Percentiles rank a stretch among this genome's conserved stretches.
phyloP scores from a whole-genome alignment of 1,140 invertebrate genomes.

The Holotrichia oblita region DNA sequence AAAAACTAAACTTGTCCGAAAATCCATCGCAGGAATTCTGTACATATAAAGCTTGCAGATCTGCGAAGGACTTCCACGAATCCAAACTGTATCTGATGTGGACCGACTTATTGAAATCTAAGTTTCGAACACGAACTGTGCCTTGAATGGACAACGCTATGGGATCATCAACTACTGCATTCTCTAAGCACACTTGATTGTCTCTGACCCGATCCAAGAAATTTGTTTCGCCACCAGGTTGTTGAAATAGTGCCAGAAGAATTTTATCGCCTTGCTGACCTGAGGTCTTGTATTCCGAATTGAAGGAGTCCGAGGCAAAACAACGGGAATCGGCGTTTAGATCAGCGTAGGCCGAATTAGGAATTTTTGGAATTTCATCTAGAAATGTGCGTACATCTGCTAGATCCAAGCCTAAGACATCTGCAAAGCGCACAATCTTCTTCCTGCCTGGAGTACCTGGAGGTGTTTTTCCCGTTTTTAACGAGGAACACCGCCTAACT shows the following conservation, averaged over 20 bases:
- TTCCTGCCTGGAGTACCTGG: conserved; percentile 88
- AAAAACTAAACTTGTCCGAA: conserved; percentile 88
- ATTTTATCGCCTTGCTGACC: conserved; percentile 62
- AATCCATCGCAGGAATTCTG: conserved; percentile 91
- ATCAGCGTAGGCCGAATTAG: conserved; percentile 84
- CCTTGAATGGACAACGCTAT: conserved; percentile 82
- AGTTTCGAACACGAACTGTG: conserved; percentile 86
- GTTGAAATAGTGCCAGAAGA: conserved; percentile 82
- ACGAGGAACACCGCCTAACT: conserved; percentile 81
- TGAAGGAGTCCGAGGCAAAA: conserved; percentile 50
- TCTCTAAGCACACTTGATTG: conserved; percentile 85
- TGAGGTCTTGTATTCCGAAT: conserved; percentile 19
- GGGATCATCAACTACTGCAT: conserved; percentile 77
- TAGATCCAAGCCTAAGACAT: conserved; percentile 91
- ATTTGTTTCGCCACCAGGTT: conserved; percentile 77
- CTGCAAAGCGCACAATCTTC: conserved; percentile 95
- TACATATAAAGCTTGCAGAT: conserved; percentile 85
- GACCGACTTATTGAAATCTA: conserved; percentile 92
- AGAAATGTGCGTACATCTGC: conserved; percentile 90
- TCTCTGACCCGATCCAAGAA: conserved; percentile 82
- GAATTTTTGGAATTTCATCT: conserved; percentile 88
- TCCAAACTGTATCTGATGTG: conserved; percentile 87
- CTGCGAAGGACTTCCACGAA: conserved; percentile 84
- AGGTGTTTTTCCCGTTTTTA: conserved; percentile 92
- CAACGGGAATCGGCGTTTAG: conserved; percentile 67